Evolutionary conservation across 2,113 vertebrate genomes (phyloP).

Genomic region (Nothocercus julius): DNA sequence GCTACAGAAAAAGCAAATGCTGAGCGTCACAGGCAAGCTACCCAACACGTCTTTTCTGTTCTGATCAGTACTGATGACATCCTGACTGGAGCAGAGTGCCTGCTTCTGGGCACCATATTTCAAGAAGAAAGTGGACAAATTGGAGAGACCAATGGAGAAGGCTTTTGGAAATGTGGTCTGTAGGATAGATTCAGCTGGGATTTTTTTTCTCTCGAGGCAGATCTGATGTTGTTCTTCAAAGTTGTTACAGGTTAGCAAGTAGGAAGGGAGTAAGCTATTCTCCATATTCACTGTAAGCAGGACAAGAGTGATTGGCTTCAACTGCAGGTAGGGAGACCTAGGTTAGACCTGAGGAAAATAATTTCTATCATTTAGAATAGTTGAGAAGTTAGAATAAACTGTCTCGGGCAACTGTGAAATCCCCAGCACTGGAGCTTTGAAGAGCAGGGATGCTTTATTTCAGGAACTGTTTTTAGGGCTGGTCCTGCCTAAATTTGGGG

Average conservation of each 20-base stretch:
- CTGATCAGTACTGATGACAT: not conserved
- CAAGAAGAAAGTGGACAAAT: not conserved
- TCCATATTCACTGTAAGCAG: not conserved
- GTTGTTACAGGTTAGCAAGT: not conserved
- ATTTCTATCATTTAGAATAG: not conserved
- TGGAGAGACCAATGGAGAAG: not conserved
- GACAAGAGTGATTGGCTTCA: not conserved
- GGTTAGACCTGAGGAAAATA: not conserved
- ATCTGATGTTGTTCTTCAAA: not conserved
- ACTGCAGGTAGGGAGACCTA: not conserved
- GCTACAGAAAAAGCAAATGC: not conserved
- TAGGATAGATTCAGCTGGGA: not conserved
- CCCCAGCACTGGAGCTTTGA: not conserved
- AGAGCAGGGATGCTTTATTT: not conserved
- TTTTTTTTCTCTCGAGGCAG: not conserved
- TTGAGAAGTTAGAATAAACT: not conserved
- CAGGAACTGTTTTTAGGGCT: not conserved
- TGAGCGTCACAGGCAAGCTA: not conserved
- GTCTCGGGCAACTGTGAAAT: not conserved
- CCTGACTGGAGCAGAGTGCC: accelerated
- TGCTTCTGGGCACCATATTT: not conserved
- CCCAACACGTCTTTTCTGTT: not conserved
- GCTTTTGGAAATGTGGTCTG: not conserved
- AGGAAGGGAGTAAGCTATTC: not conserved
- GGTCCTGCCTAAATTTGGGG: not conserved